Percentiles rank a stretch among this genome's conserved stretches.
Conservation (phyloP, 2,113 vertebrate species). For the Mionectes macconnelli region DNA sequence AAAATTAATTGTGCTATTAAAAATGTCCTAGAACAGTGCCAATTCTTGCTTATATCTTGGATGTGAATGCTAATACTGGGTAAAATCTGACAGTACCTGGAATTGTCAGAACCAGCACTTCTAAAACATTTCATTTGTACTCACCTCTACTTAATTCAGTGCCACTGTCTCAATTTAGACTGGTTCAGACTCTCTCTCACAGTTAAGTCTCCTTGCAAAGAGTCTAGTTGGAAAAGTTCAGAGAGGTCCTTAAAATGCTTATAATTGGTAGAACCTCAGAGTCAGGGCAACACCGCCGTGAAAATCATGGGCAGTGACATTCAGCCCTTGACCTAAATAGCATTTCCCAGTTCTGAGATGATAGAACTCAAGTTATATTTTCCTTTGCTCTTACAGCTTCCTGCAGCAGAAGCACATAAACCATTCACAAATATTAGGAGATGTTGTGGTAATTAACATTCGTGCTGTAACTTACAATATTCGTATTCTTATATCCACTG, state of each 20-base stretch:
- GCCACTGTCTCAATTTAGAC: neutral
- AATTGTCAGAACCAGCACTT: neutral
- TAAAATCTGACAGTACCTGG: neutral
- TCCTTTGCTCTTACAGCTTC: neutral
- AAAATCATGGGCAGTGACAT: slow-evolving; percentile 47
- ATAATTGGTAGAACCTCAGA: slow-evolving; percentile 14
- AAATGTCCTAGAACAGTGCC: neutral
- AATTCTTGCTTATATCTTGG: neutral
- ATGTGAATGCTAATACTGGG: neutral
- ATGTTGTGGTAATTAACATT: neutral
- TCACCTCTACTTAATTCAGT: slow-evolving; percentile 11
- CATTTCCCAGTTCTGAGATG: neutral
- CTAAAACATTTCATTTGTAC: neutral
- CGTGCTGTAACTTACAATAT: fast-evolving
- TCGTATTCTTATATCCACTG: neutral
- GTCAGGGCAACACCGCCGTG: neutral
- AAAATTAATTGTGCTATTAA: neutral
- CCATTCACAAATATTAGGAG: neutral
- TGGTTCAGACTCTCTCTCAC: neutral
- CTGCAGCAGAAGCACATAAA: neutral
- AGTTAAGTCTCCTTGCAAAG: slow-evolving; percentile 33
- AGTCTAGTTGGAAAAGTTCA: slow-evolving; percentile 2
- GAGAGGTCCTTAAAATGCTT: neutral
- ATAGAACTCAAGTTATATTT: neutral
- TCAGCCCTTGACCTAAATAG: slow-evolving; percentile 22